These are phyloP conservation scores for Chouioia cunea DNA, from an alignment of 2,888 invertebrate genomes.

Conservation along the genomic window DNA sequence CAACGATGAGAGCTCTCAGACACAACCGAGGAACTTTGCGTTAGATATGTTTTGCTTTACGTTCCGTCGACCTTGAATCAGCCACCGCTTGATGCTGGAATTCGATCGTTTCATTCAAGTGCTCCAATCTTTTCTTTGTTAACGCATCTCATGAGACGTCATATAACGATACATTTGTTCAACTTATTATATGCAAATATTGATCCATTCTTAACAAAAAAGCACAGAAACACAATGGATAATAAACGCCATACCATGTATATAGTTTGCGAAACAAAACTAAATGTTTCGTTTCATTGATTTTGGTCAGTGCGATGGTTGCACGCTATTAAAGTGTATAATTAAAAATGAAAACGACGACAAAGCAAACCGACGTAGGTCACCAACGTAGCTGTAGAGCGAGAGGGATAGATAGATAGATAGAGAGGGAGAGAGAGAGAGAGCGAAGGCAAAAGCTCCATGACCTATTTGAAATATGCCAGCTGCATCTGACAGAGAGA, in stretches of 20 bases:
- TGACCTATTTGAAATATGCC: background rate
- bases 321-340: background rate
- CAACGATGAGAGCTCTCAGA: background rate
- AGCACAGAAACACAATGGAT: no score
- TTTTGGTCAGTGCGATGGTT: no score
- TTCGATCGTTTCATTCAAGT: background rate
- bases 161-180: no score
- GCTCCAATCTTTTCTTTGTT: no score
- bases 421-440: background rate
- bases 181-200: background rate
- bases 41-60: slow-evolving; percentile 20
- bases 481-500: background rate
- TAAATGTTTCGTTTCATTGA: no score
- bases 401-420: background rate
- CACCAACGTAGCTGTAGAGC: background rate
- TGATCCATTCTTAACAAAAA: no score
- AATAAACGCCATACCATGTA: no score
- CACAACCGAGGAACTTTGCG: slow-evolving; percentile 19
- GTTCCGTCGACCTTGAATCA: slow-evolving; percentile 35
- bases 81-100: background rate
- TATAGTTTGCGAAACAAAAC: no score
- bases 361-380: slow-evolving; percentile 1
- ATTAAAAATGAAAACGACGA: slow-evolving; percentile 6
- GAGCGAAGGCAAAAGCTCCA: no score
- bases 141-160: no score